A percentile compares a stretch with the other conserved stretches of the same genome.
These are phyloP conservation scores for Microctonus hyperodae DNA, from an alignment of 2,888 invertebrate genomes.

Conservation along the genomic window DNA sequence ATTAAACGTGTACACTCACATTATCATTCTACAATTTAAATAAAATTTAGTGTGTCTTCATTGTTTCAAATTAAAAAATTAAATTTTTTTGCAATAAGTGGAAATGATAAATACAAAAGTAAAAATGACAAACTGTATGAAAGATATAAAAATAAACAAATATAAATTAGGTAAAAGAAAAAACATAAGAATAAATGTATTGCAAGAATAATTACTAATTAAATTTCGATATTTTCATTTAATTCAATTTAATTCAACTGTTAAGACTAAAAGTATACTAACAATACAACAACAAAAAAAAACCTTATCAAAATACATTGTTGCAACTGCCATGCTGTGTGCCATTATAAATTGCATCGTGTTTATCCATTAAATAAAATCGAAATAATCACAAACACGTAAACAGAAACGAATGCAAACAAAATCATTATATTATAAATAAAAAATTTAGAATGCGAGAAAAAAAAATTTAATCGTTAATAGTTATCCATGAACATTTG, in stretches of 20 bases:
- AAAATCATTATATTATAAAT: conserved; percentile 20
- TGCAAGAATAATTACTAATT: neutral
- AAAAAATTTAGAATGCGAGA: neutral
- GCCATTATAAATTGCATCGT: conserved; percentile 60
- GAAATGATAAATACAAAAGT: conserved; percentile 13
- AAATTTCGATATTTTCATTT: conserved; percentile 16
- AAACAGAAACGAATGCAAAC: conserved; percentile 9
- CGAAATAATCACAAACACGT: conserved; percentile 12
- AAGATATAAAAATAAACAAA: conserved; percentile 20
- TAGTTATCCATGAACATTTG: conserved; percentile 1
- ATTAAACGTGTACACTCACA: neutral
- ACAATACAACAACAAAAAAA: conserved; percentile 31
- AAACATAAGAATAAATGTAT: conserved; percentile 2
- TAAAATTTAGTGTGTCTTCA: neutral
- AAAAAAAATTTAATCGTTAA: conserved; percentile 4
- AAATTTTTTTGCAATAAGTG: neutral
- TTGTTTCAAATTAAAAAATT: neutral
- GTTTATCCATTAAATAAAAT: conserved; percentile 51
- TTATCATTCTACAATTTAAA: neutral
- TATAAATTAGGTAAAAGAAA: conserved; percentile 16
- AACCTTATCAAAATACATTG: conserved; percentile 59
- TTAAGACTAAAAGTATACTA: conserved; percentile 30
- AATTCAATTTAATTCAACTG: conserved; percentile 16
- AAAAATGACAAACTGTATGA: conserved; percentile 23
- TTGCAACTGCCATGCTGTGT: conserved; percentile 63